These are phyloP conservation scores for Phataginus tricuspis DNA, from an alignment of 2,797 vertebrate species.

Conservation along the genomic window DNA sequence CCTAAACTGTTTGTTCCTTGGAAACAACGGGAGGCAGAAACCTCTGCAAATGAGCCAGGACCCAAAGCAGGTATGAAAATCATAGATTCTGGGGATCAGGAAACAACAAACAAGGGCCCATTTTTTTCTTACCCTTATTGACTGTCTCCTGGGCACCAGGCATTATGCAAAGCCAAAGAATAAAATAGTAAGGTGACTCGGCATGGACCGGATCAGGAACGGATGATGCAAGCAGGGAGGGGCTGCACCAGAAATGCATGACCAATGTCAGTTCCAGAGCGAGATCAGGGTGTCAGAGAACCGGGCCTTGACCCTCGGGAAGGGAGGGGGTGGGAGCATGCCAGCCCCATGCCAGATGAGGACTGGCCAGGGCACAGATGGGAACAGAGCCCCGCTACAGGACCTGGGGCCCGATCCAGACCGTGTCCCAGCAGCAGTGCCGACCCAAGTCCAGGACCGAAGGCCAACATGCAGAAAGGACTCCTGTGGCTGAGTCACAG, in stretches of 20 bases:
- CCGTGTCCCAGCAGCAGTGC: too few species aligned
- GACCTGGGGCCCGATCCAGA: background rate
- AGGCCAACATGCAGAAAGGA: background rate
- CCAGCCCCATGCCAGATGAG: fast-evolving
- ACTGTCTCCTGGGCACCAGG: background rate
- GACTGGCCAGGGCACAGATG: background rate
- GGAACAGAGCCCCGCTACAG: too few species aligned
- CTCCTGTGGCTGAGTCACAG: background rate
- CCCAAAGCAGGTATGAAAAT: background rate
- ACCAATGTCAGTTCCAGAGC: background rate
- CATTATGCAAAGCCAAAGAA: background rate
- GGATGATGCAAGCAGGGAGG: background rate
- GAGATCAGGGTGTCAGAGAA: background rate
- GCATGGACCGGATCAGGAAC: background rate
- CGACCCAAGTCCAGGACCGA: background rate
- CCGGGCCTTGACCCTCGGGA: background rate
- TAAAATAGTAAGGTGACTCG: background rate
- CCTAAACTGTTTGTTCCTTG: background rate
- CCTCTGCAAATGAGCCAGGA: background rate
- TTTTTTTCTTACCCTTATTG: background rate
- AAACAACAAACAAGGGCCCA: background rate
- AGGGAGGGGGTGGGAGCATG: background rate
- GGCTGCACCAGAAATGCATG: background rate
- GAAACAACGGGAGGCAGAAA: background rate
- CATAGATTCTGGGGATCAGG: background rate